Conservation (phyloP, 2,797 vertebrate species). For the Tangara arthus region DNA sequence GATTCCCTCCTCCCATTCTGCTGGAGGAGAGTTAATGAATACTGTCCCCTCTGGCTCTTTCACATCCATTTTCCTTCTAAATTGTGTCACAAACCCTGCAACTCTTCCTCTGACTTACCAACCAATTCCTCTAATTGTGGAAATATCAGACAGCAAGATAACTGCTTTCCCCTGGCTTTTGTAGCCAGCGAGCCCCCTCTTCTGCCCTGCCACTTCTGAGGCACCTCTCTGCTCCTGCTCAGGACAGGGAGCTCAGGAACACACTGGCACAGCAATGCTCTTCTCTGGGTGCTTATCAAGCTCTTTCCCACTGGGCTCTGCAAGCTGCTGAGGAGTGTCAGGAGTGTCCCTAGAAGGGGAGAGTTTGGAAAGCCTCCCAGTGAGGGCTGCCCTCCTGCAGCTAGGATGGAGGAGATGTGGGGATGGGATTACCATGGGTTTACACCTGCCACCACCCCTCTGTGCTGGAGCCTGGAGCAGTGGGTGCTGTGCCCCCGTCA, state of each 20-base stretch:
- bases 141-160: neutral
- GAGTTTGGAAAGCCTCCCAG: neutral
- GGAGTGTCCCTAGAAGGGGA: neutral
- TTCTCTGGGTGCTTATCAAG: neutral
- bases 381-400: neutral
- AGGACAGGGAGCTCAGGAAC: neutral
- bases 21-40: slow-evolving; percentile 14
- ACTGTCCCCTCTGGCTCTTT: neutral
- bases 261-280: neutral
- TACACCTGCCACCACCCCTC: neutral
- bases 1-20: neutral
- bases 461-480: neutral
- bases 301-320: neutral
- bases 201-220: neutral
- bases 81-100: neutral
- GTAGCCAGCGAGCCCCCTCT: neutral
- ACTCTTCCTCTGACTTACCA: neutral
- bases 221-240: neutral
- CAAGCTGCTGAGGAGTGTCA: neutral
- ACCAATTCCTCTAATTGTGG: neutral
- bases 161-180: neutral
- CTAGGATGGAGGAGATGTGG: neutral
- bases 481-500: neutral
- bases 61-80: neutral
- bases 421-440: neutral